phyloP scores from a whole-genome alignment of 2,797 vertebrate species.

The Chiroxiphia lanceolata region DNA sequence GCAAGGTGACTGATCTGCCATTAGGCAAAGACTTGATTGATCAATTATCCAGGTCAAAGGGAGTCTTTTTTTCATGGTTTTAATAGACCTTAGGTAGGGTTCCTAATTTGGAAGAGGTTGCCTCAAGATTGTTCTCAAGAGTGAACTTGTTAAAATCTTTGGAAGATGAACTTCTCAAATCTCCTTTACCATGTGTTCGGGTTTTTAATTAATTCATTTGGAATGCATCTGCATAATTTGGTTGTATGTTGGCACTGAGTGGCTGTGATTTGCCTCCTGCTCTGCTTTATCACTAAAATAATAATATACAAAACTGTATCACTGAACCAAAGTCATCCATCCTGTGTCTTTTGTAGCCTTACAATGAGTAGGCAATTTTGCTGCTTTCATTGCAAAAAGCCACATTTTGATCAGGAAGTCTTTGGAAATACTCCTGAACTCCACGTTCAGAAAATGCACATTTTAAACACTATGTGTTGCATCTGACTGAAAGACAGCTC shows the following conservation, averaged over 20 bases:
- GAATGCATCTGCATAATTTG: background rate
- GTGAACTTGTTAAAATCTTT: background rate
- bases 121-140: background rate
- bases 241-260: background rate
- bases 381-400: background rate
- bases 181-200: background rate
- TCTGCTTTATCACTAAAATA: background rate
- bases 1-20: background rate
- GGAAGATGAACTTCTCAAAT: background rate
- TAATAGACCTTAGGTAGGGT: background rate
- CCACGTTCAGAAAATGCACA: background rate
- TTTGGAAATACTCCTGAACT: background rate
- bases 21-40: background rate
- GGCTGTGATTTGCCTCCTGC: background rate
- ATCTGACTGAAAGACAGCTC: background rate
- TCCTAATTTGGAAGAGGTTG: background rate
- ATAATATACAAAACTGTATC: background rate
- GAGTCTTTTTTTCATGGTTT: background rate
- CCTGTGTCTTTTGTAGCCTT: background rate
- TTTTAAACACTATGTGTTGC: background rate
- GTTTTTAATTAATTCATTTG: background rate
- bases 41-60: background rate
- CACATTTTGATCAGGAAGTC: background rate
- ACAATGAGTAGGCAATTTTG: background rate
- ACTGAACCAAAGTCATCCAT: background rate